phyloP scores from a whole-genome alignment of 2,797 vertebrate genomes.

The Graptemys geographica region DNA sequence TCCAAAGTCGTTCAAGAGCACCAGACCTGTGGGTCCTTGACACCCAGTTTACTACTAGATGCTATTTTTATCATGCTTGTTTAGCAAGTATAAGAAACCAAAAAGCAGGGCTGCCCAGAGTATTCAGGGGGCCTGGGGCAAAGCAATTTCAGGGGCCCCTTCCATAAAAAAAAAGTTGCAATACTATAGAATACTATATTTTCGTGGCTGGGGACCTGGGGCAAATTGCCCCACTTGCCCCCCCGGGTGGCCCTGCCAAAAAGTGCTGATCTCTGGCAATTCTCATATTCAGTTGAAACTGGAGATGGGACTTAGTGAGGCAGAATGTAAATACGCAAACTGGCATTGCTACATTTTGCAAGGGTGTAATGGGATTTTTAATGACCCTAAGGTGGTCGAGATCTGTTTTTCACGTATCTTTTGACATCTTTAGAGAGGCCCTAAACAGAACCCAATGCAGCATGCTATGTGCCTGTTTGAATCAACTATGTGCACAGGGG shows the following conservation, averaged over 20 bases:
- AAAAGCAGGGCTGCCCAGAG: too few species aligned
- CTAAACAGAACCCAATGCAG: not conserved
- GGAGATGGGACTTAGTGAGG: not conserved
- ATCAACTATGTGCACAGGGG: not conserved
- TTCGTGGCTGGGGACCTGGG: too few species aligned
- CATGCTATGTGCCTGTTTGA: not conserved
- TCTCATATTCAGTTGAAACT: not conserved
- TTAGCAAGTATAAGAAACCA: not conserved
- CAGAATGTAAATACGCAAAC: not conserved
- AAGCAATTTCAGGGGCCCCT: too few species aligned
- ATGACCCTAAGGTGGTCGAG: fast-evolving
- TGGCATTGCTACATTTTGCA: not conserved
- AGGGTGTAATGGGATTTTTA: not conserved
- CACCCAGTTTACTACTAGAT: not conserved
- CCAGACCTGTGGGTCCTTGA: too few species aligned
- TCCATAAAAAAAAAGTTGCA: too few species aligned
- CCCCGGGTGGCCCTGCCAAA: fast-evolving
- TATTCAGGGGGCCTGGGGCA: too few species aligned
- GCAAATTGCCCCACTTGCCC: too few species aligned
- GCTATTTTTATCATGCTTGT: fast-evolving
- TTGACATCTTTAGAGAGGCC: not conserved
- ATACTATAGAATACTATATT: too few species aligned
- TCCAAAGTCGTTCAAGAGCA: too few species aligned
- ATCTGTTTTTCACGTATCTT: not conserved
- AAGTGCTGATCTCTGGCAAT: not conserved